Percentiles rank a stretch among this genome's conserved stretches.
Evolutionary conservation across 2,797 vertebrate genomes (phyloP).

Genomic region (Vespertilio murinus): DNA sequence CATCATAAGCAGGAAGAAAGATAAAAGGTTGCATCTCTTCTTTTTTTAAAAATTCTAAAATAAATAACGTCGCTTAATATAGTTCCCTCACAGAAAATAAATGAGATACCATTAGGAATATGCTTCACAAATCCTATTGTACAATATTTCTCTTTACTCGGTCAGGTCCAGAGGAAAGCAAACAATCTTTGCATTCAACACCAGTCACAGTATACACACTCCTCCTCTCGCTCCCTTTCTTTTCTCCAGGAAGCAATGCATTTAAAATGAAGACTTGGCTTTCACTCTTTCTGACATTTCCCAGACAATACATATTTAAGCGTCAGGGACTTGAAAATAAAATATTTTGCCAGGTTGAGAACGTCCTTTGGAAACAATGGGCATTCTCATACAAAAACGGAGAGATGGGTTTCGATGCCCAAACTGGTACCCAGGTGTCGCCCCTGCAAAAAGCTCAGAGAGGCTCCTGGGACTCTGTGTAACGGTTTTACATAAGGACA

Average conservation of each 20-base stretch:
- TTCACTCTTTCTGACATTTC: constrained; percentile 51
- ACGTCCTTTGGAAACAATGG: neutral
- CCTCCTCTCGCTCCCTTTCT: neutral
- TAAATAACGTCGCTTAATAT: neutral
- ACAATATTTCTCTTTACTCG: neutral
- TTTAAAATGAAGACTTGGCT: constrained; percentile 30
- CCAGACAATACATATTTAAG: constrained; percentile 19
- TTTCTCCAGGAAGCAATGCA: constrained; percentile 19
- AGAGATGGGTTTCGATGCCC: neutral
- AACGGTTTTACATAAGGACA: neutral
- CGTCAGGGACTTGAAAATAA: constrained; percentile 11
- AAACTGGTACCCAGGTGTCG: constrained; percentile 26
- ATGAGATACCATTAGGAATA: neutral
- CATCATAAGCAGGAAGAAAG: neutral
- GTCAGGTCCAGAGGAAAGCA: neutral
- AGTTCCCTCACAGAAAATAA: constrained; percentile 41
- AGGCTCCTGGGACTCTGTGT: neutral
- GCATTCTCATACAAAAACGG: constrained; percentile 4
- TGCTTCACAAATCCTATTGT: neutral
- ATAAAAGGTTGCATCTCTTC: neutral
- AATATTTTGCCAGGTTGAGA: constrained; percentile 30
- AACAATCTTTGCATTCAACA: constrained; percentile 9
- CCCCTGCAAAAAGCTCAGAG: neutral
- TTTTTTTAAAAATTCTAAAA: constrained; percentile 23
- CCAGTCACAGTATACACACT: neutral